Evolutionary conservation across 2,797 vertebrate genomes (phyloP).

Genomic region (Numenius phaeopus): DNA sequence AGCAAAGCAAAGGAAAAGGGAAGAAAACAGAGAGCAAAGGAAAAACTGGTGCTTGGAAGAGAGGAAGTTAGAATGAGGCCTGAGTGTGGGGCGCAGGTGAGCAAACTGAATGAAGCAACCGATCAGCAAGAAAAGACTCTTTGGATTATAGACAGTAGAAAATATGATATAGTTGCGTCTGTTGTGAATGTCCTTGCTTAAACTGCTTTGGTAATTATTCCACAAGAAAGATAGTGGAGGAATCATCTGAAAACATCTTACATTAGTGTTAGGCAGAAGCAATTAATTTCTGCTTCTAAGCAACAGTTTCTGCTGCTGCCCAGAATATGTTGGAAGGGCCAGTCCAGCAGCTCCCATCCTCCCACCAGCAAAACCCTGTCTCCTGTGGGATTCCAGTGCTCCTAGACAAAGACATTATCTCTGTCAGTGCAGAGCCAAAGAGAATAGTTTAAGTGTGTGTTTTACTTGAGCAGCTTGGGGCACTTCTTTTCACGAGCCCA

Average conservation of each 20-base stretch:
- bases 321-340: neutral
- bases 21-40: neutral
- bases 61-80: neutral
- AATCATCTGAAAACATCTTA: neutral
- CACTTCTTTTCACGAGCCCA: neutral
- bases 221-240: neutral
- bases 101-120: neutral
- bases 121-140: neutral
- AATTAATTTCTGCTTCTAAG: neutral
- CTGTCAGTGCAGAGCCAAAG: neutral
- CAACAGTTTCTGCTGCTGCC: neutral
- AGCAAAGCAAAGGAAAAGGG: neutral
- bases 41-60: neutral
- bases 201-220: neutral
- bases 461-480: neutral
- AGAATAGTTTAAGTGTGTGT: neutral
- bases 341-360: fast-evolving
- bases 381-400: neutral
- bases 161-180: neutral
- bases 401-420: neutral
- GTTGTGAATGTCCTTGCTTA: neutral
- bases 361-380: neutral
- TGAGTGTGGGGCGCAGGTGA: neutral
- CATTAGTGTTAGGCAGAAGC: neutral
- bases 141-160: neutral